Evolutionary conservation across 1,140 invertebrate genomes (phyloP), one percentile per base, ranked within the genome.

Genomic region (Sycophaga agraensis): DNA sequence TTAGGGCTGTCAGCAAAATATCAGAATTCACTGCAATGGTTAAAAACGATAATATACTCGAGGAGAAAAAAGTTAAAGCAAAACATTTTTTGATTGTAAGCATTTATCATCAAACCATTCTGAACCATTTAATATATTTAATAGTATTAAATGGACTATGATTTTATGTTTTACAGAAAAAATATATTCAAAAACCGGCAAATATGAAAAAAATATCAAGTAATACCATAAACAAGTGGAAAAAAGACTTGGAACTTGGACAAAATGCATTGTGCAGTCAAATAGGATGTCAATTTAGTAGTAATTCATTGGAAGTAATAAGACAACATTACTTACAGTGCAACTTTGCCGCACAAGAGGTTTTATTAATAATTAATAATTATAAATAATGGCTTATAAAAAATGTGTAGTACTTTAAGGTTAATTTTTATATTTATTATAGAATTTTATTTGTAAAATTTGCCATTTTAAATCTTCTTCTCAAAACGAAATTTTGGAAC

Each of bases 1-100:
- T 39, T 53, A 75, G 73, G 62, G 79, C 79, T 6, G 66, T 74
- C 4, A 65, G 69, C 5, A 73, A 70, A 39, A 79, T 81, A 54
- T 68, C 65, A 12, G 72, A 79, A 62, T 74, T 79, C 26, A 71
- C 69, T 0, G 61, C 69, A 14, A 54, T 69, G 1, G 57, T 71
- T 0, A 73, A 72, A 59, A 70, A 66, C 4, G 50, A 57, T 34
- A 58, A 69, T 67, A 70, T 28, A 51, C 66, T 43, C 16, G 21
- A 35, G 16, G 64, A 63, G 19, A 69, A 65, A 65, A 63, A n/a
- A 48, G 17, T 59, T 28, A 42, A 61, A 64, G 51, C 48, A 50
- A 55, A 37, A 31, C 26, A 42, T 39, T 37, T 4, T 34, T 17
- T 21, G 26, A 42, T 59, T 42, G 2, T 14, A 48, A 54, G 24